Base-by-base conservation (phyloP, 2,113 vertebrate species). In the Marmota flaviventris region DNA sequence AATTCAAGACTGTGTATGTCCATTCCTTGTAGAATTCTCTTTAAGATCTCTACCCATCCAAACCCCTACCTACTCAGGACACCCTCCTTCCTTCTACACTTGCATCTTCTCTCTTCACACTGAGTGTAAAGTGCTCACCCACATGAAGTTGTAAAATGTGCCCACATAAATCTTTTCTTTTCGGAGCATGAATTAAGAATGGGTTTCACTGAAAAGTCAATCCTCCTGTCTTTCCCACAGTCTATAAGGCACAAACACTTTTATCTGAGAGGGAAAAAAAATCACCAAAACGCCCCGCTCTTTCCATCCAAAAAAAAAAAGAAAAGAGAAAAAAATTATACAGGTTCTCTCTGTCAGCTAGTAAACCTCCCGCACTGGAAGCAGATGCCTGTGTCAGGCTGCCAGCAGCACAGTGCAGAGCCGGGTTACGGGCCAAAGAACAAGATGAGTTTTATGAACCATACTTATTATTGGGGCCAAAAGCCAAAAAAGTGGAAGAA, bases 111-210 rank as follows among this genome's bases (percentile, higher is more conserved):
- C 70, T 95, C 91, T 97, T 97, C 96, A 96, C 96, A 97, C 29
- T 63, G 51, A 65, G 93, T 93, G 65, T 96, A 63, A 94, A 97
- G 78, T 97, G 96, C 89, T 97, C 92, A 85, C 84, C 92, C 94
- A 98, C 92, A 63, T 4, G 93, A 93, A 97, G 98, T 81, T 97
- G 94, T 96, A 97, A 98, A 98, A 96, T 97, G 37, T 73, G 96
- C 94, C 82, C 91, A 78, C 87, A 97, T 95, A 97, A 88, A 95
- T 72, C 85, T 96, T 93, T 81, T 48, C 83, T 94, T 96, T 67
- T 39, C 48, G 61, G 67, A 93, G 96, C 42, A 63, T 97, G 96
- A 98, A 97, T 97, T 97, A 98, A 98, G 91, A 96, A 96, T 93
- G 97, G 89, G 78, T 0, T 79, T 67, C 96, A 95, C 75, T 96